Percentiles rank a stretch among this genome's conserved stretches.
phyloP scores from a whole-genome alignment of 2,113 vertebrate genomes.

The Callithrix jacchus region DNA sequence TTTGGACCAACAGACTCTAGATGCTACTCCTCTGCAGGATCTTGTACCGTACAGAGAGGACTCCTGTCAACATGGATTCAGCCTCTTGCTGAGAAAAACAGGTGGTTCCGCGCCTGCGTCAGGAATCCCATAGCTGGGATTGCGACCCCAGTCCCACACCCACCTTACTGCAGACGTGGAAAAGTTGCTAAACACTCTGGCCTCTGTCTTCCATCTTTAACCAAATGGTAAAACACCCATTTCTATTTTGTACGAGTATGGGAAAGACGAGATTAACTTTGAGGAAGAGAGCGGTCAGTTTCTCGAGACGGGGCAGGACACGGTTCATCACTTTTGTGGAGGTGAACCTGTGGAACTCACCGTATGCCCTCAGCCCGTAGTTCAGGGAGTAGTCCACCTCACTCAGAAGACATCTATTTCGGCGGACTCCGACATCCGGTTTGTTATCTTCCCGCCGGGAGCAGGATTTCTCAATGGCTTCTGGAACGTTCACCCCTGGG shows the following conservation, averaged over 20 bases:
- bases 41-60: background rate
- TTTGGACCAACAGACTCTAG: background rate
- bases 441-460: slow-evolving; percentile 80
- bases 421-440: slow-evolving; percentile 77
- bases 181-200: background rate
- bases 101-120: too few species aligned
- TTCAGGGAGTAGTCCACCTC: slow-evolving; percentile 72
- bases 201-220: background rate
- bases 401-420: slow-evolving; percentile 83
- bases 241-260: too few species aligned
- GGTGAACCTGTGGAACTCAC: slow-evolving; percentile 80
- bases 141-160: too few species aligned
- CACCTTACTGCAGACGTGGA: too few species aligned
- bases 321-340: background rate
- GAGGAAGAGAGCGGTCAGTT: background rate
- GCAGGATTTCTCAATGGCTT: slow-evolving; percentile 41
- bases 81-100: too few species aligned
- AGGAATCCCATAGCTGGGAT: too few species aligned
- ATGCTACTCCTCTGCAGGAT: background rate
- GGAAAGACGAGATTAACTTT: background rate
- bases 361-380: slow-evolving; percentile 88
- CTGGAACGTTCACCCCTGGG: too few species aligned
- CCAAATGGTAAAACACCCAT: background rate
- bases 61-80: too few species aligned
- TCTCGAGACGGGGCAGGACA: background rate